Conservation (phyloP, 1,140 invertebrate species). For the Nilaparvata lugens region DNA sequence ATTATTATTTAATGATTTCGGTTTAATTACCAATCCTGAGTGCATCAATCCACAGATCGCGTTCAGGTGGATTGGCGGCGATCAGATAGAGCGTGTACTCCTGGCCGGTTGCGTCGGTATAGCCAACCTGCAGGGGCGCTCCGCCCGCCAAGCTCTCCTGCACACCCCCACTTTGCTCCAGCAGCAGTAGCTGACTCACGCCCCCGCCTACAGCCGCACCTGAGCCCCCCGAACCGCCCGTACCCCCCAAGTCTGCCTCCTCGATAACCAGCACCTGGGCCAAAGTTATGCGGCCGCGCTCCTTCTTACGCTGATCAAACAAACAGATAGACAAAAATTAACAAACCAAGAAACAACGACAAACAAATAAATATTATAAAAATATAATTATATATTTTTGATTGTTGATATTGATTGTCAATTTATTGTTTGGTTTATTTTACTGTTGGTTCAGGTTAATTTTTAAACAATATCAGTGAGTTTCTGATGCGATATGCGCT, state of each 20-base stretch:
- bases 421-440: too few relatives aligned
- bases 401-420: too few relatives aligned
- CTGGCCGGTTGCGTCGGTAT: conserved; percentile 53
- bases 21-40: conserved; percentile 64
- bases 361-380: too few relatives aligned
- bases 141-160: conserved; percentile 36
- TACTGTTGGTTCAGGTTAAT: too few relatives aligned
- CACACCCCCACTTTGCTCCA: too few relatives aligned
- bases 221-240: not conserved
- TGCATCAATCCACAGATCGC: conserved; percentile 65
- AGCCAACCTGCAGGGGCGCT: conserved; percentile 61
- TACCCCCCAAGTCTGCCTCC: conserved; percentile 38
- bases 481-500: too few relatives aligned
- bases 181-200: too few relatives aligned
- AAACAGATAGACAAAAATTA: too few relatives aligned
- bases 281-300: conserved; percentile 67
- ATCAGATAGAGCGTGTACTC: conserved; percentile 72
- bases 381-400: too few relatives aligned
- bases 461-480: too few relatives aligned
- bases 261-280: conserved; percentile 66
- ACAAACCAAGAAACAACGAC: too few relatives aligned
- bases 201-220: not conserved
- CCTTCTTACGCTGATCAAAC: conserved; percentile 54
- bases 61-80: conserved; percentile 56
- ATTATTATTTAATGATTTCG: too few relatives aligned